phyloP scores from a whole-genome alignment of 2,888 invertebrate species.

The Labia minor region DNA sequence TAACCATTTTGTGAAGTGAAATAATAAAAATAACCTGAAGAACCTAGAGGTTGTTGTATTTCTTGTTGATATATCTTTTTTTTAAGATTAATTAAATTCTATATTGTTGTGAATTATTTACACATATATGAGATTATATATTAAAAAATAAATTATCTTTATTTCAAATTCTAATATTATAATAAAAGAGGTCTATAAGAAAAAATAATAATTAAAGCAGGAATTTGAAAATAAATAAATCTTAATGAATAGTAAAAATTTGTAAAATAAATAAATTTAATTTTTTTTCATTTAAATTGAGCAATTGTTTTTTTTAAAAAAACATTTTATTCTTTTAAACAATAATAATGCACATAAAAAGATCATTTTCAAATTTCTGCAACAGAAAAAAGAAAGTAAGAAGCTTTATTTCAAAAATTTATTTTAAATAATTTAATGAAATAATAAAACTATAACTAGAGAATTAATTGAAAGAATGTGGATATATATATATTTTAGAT shows the following conservation, averaged over 20 bases:
- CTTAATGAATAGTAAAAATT: no score
- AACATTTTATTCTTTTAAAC: no score
- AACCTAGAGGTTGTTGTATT: slow-evolving; percentile 3
- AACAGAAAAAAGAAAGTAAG: neutral
- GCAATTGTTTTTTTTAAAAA: slow-evolving; percentile 13
- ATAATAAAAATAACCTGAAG: slow-evolving; percentile 3
- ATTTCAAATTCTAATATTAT: neutral
- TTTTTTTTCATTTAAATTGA: neutral
- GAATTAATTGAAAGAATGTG: no score
- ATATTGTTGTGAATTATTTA: neutral
- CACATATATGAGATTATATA: neutral
- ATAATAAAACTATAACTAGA: no score
- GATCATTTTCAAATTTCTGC: neutral
- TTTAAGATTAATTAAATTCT: neutral
- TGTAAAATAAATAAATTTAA: neutral
- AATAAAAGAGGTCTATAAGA: no score
- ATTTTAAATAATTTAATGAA: no score
- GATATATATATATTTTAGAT: no score
- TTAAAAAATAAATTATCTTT: neutral
- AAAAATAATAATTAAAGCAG: neutral
- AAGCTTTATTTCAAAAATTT: no score
- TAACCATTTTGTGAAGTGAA: neutral
- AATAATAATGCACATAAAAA: neutral
- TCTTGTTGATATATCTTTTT: no score
- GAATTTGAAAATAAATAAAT: neutral